phyloP scores from a whole-genome alignment of 2,113 vertebrate species.

The Opisthocomus hoazin region DNA sequence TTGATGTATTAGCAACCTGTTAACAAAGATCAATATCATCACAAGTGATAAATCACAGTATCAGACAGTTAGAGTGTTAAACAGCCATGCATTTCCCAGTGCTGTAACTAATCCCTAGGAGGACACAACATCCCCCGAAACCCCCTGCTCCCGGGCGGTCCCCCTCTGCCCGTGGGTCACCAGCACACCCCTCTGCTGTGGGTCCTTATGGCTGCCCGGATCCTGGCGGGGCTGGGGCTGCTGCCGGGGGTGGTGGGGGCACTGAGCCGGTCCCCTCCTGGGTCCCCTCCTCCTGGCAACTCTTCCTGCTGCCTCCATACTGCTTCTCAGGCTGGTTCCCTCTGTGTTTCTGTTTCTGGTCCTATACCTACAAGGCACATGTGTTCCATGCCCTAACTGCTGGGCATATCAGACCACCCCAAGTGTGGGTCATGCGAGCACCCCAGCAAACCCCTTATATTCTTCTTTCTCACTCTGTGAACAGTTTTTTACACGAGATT shows the following conservation, averaged over 20 bases:
- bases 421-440: accelerated
- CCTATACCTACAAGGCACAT: accelerated
- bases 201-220: no score
- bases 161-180: accelerated
- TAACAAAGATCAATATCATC: background rate
- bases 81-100: accelerated
- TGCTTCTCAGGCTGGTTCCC: background rate
- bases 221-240: no score
- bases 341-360: background rate
- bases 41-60: background rate
- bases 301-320: no score
- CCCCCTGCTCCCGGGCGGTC: no score
- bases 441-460: background rate
- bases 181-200: no score
- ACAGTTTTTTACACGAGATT: background rate
- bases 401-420: no score
- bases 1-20: background rate
- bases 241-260: no score
- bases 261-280: accelerated
- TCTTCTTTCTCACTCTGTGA: background rate
- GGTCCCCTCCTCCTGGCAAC: accelerated
- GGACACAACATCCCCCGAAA: accelerated
- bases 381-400: accelerated
- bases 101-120: background rate
- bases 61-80: background rate